phyloP scores from a whole-genome alignment of 2,113 vertebrate genomes.

The Mustelus asterias region DNA sequence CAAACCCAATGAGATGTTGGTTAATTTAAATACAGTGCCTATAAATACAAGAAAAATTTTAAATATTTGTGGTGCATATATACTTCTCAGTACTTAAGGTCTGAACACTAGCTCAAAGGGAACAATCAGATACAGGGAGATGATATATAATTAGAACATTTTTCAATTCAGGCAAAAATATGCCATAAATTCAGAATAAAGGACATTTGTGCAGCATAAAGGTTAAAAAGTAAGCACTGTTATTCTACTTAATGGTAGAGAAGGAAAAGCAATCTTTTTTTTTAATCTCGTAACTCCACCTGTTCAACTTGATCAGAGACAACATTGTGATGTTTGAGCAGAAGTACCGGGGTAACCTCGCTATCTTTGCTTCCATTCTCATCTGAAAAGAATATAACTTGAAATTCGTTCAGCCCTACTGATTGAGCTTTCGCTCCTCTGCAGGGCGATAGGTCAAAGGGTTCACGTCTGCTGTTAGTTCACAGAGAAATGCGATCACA shows the following conservation, averaged over 20 bases:
- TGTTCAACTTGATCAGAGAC: constrained; percentile 33
- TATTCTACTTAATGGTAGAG: constrained; percentile 25
- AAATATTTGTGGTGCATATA: not conserved
- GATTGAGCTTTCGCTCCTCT: constrained; percentile 27
- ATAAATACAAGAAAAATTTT: not conserved
- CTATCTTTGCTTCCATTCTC: constrained; percentile 16
- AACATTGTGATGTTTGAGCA: constrained; percentile 7
- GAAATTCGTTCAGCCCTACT: constrained; percentile 36
- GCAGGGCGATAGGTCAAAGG: constrained; percentile 28
- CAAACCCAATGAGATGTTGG: not conserved
- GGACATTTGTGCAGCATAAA: not conserved
- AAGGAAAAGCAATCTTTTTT: constrained; percentile 31
- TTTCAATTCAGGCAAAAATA: constrained; percentile 11
- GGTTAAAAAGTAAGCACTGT: constrained; percentile 21
- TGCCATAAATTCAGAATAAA: constrained; percentile 20
- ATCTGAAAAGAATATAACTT: constrained; percentile 31
- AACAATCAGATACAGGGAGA: not conserved
- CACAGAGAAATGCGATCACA: constrained; percentile 34
- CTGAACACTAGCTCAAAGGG: not conserved
- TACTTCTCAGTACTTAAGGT: not conserved
- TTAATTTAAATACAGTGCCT: not conserved
- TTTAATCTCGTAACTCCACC: constrained; percentile 2
- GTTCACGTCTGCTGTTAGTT: constrained; percentile 35
- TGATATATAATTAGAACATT: constrained; percentile 16
- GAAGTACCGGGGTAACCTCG: not conserved